Conservation (phyloP, 2,888 invertebrate species). For the Nomada ruficornis region DNA sequence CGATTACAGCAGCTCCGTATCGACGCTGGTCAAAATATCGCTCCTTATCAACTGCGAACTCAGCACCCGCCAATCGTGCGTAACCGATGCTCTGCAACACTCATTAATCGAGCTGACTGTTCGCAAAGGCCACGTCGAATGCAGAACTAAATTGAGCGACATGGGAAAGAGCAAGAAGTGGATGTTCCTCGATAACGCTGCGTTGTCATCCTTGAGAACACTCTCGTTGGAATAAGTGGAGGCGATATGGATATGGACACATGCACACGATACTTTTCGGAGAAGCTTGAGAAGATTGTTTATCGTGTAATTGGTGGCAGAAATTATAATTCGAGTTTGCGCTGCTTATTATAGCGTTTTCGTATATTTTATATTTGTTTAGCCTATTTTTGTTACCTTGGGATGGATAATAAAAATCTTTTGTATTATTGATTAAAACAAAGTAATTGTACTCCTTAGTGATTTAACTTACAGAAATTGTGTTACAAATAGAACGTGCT, state of each 20-base stretch:
- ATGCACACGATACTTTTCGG: neutral
- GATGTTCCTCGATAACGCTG: constrained; percentile 6
- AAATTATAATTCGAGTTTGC: no score
- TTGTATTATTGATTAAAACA: no score
- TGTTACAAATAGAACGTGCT: no score
- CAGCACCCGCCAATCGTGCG: constrained; percentile 28
- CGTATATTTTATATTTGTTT: no score
- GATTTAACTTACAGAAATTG: no score
- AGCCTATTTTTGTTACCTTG: no score
- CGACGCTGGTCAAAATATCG: neutral
- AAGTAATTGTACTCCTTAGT: no score
- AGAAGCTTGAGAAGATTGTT: neutral
- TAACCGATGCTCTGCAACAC: constrained; percentile 9
- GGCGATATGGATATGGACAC: neutral
- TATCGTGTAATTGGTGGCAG: no score
- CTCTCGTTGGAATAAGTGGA: constrained; percentile 2
- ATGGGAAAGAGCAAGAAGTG: constrained; percentile 35
- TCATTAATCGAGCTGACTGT: constrained; percentile 22
- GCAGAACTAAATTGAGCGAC: neutral
- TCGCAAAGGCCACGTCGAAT: constrained; percentile 33
- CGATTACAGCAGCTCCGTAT: neutral
- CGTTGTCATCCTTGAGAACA: constrained; percentile 45
- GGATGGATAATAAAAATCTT: no score
- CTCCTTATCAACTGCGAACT: neutral
- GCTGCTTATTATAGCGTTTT: no score